These are phyloP conservation scores for Enteromius unitaeniatus DNA, from an alignment of 2,797 vertebrate genomes.

Conservation along the genomic window DNA sequence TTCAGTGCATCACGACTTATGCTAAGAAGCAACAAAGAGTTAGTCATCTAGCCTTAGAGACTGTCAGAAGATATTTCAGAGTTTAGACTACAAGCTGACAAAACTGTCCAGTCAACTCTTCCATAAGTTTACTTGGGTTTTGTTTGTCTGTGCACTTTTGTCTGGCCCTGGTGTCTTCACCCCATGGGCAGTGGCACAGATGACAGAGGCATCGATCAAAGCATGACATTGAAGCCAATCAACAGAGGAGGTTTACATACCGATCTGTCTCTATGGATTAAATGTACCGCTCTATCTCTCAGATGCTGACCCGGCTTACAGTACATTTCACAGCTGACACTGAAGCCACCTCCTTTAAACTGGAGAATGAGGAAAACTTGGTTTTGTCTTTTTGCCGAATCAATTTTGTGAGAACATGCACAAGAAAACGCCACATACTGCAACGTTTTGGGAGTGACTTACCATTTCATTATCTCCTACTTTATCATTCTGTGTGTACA, in stretches of 20 bases:
- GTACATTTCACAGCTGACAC: conserved; percentile 40
- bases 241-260: conserved; percentile 52
- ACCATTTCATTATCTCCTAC: not conserved
- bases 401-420: conserved; percentile 5
- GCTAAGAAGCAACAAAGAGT: not conserved
- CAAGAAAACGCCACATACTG: not conserved
- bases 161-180: conserved; percentile 41
- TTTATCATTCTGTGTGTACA: not conserved
- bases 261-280: conserved; percentile 60
- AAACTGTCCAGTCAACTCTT: conserved; percentile 59
- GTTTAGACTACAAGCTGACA: not conserved
- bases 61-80: conserved; percentile 20
- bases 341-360: conserved; percentile 38
- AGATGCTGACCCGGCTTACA: conserved; percentile 49
- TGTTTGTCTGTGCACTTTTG: conserved; percentile 60
- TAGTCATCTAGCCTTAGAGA: not conserved
- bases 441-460: not conserved
- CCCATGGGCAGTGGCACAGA: conserved; percentile 54
- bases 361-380: conserved; percentile 4
- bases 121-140: conserved; percentile 59
- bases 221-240: conserved; percentile 54
- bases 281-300: conserved; percentile 43
- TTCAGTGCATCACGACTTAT: not conserved
- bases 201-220: conserved; percentile 63
- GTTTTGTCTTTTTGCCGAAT: not conserved